Evolutionary conservation across 1,140 invertebrate genomes (phyloP).

Genomic region (Subanguina moxae): DNA sequence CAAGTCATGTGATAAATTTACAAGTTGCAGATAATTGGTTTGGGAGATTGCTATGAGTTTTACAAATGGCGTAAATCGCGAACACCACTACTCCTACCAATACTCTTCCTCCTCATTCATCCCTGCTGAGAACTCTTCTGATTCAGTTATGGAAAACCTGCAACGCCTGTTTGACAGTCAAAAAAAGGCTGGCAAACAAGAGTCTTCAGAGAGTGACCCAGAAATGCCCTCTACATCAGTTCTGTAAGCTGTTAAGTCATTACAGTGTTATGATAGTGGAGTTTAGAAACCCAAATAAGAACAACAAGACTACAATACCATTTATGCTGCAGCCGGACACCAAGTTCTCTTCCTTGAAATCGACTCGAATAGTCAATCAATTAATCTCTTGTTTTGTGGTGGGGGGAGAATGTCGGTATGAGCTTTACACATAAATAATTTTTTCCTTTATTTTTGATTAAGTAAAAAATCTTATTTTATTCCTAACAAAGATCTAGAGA

Average conservation of each 20-base stretch:
- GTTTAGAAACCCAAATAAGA: background rate
- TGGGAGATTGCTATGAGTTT: background rate
- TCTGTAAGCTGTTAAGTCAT: background rate
- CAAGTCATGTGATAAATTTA: too few species aligned
- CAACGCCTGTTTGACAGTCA: constrained; percentile 1
- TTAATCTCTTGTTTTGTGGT: constrained; percentile 19
- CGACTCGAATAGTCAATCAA: constrained; percentile 10
- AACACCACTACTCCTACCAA: background rate
- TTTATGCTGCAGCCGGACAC: constrained; percentile 24
- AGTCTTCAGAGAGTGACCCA: background rate
- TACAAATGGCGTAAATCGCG: background rate
- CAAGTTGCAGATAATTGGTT: background rate
- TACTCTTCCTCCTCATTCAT: background rate
- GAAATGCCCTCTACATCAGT: constrained; percentile 1
- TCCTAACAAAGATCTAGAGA: too few species aligned
- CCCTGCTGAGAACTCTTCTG: background rate
- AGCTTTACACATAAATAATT: too few species aligned
- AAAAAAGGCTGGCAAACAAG: background rate
- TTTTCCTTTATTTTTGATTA: too few species aligned
- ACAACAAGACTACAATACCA: constrained; percentile 5
- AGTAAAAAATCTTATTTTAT: too few species aligned
- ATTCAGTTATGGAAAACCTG: background rate
- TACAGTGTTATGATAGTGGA: background rate
- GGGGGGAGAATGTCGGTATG: constrained; percentile 10
- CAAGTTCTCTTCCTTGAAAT: constrained; percentile 15